These are phyloP conservation scores for Hafferia zeledoni DNA, from an alignment of 2,797 vertebrate species.

Conservation along the genomic window DNA sequence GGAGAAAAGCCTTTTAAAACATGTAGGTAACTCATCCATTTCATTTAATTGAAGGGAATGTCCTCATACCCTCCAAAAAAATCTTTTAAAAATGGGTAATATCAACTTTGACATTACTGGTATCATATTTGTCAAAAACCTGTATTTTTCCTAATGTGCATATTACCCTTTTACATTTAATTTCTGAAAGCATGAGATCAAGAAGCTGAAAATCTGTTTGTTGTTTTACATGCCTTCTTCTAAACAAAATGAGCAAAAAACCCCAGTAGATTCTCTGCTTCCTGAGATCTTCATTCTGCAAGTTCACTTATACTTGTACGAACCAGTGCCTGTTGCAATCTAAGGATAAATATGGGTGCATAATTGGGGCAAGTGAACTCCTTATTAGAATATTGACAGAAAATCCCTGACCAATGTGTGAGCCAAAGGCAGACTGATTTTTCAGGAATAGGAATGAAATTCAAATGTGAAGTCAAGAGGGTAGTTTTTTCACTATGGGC, in stretches of 20 bases:
- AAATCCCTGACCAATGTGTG: neutral
- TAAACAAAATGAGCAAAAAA: neutral
- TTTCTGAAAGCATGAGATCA: neutral
- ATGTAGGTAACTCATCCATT: neutral
- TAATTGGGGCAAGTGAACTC: neutral
- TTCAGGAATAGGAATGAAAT: neutral
- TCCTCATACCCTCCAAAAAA: neutral
- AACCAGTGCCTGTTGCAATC: neutral
- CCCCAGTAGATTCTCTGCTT: neutral
- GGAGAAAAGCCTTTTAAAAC: neutral
- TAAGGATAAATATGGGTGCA: neutral
- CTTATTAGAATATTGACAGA: neutral
- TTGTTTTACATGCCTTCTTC: neutral
- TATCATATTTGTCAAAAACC: neutral
- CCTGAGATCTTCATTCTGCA: neutral
- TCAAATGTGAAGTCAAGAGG: neutral
- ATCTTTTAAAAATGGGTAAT: neutral
- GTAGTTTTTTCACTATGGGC: neutral
- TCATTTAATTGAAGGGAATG: neutral
- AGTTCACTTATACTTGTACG: neutral
- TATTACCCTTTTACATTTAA: neutral
- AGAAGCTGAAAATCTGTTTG: neutral
- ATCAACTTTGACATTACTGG: neutral
- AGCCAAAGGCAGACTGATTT: neutral
- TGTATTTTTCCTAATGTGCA: neutral